Percentiles rank a stretch among this genome's conserved stretches.
phyloP scores from a whole-genome alignment of 2,888 invertebrate genomes.

The Mythimna lalbum region DNA sequence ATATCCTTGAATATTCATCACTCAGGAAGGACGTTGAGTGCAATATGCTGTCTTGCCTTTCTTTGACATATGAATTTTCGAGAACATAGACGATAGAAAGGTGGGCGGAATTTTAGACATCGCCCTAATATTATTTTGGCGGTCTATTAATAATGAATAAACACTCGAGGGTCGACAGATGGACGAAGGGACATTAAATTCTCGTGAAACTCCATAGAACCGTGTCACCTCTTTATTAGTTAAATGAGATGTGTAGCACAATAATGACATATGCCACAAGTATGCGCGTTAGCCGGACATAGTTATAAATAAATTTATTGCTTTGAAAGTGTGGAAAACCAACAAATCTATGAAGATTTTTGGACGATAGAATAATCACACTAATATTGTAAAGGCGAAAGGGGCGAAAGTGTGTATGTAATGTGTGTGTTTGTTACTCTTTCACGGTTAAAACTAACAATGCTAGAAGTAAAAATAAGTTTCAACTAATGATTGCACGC shows the following conservation, averaged over 20 bases:
- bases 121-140: conserved; percentile 24
- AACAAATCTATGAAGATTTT: conserved; percentile 24
- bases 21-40: conserved; percentile 44
- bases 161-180: conserved; percentile 27
- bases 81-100: conserved; percentile 28
- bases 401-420: no score
- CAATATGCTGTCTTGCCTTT: conserved; percentile 50
- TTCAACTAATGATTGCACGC: no score
- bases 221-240: conserved; percentile 55
- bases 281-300: conserved; percentile 58
- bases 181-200: conserved; percentile 30
- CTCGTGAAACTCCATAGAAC: conserved; percentile 44
- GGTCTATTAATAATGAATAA: conserved; percentile 43
- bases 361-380: background rate
- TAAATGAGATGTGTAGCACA: conserved; percentile 49
- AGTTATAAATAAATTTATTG: conserved; percentile 61
- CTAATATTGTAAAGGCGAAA: no score
- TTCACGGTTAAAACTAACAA: no score
- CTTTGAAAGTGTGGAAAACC: conserved; percentile 41
- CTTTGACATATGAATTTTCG: conserved; percentile 50
- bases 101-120: conserved; percentile 39
- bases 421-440: no score
- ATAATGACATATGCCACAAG: conserved; percentile 54
- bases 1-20: conserved; percentile 63
- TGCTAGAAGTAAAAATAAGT: no score